Evolutionary conservation across 1,140 invertebrate species (phyloP).

Genomic region (Dysdera silvatica): DNA sequence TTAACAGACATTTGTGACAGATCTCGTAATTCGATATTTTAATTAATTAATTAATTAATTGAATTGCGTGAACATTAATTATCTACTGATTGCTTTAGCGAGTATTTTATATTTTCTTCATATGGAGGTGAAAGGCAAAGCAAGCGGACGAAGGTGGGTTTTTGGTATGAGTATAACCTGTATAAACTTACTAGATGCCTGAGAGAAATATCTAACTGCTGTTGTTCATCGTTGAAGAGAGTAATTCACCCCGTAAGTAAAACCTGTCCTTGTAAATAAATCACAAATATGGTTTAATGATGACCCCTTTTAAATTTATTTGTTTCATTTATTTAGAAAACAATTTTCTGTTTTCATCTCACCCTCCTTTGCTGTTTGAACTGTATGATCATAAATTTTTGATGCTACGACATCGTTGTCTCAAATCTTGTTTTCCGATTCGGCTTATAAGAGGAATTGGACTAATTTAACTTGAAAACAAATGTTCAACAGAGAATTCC

Average conservation of each 20-base stretch:
- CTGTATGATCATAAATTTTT: too few species aligned
- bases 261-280: too few species aligned
- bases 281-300: background rate
- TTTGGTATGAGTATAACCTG: conserved; percentile 15
- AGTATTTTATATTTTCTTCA: background rate
- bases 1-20: too few species aligned
- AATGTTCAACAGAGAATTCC: too few species aligned
- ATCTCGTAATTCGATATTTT: too few species aligned
- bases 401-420: too few species aligned
- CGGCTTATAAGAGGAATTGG: too few species aligned
- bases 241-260: conserved; percentile 17
- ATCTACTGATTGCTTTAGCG: background rate
- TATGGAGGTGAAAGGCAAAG: conserved; percentile 20
- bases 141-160: conserved; percentile 16
- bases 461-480: too few species aligned
- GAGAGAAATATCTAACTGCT: conserved; percentile 1
- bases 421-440: too few species aligned
- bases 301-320: background rate
- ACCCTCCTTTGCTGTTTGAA: too few species aligned
- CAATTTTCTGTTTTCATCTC: too few species aligned
- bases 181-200: conserved; percentile 6
- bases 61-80: background rate
- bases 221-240: conserved; percentile 9
- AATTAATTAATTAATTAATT: background rate
- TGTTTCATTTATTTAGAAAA: background rate